These are phyloP conservation scores for Caenorhabditis tropicalis DNA, from an alignment of 1,140 invertebrate species.

Conservation along the genomic window DNA sequence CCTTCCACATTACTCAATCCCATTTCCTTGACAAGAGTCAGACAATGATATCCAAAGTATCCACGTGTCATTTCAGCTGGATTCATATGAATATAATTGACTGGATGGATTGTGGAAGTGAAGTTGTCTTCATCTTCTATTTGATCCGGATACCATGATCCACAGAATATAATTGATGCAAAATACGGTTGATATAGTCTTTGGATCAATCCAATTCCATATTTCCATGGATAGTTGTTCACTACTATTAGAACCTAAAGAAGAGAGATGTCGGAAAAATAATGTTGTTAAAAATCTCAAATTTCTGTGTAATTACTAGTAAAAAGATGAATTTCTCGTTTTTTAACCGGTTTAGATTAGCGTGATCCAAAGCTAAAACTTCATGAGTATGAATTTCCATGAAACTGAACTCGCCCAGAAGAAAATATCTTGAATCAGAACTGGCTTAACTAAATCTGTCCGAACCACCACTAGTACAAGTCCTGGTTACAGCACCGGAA, in stretches of 20 bases:
- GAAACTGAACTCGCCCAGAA: no score
- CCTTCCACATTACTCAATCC: background rate
- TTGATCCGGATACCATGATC: slow-evolving; percentile 25
- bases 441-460: no score
- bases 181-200: slow-evolving; percentile 18
- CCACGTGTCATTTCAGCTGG: background rate
- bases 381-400: no score
- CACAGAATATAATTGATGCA: slow-evolving; percentile 13
- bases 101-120: background rate
- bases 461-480: no score
- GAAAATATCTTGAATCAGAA: no score
- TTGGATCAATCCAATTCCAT: background rate
- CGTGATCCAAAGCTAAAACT: no score
- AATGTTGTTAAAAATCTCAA: no score
- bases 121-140: background rate
- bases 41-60: background rate
- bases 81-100: slow-evolving; percentile 22
- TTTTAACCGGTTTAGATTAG: no score
- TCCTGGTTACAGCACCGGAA: no score
- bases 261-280: background rate
- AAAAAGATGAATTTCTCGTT: no score
- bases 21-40: background rate
- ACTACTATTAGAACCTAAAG: slow-evolving; percentile 3
- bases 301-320: no score
- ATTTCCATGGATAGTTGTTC: background rate